These are phyloP conservation scores for Macrophya alboannulata DNA, from an alignment of 2,888 invertebrate species.

Conservation along the genomic window DNA sequence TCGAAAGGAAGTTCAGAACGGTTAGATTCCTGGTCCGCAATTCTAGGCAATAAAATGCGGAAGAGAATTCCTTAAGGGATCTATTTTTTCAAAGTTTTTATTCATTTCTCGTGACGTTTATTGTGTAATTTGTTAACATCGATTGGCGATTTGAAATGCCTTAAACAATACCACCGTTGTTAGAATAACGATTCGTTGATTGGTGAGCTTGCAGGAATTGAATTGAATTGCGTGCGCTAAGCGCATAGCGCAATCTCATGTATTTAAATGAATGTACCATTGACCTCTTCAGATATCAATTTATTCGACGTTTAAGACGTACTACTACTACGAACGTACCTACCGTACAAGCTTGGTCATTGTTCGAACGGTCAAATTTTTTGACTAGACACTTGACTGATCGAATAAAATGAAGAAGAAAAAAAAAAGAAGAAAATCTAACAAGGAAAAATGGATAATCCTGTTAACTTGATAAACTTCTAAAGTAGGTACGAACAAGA, in stretches of 20 bases:
- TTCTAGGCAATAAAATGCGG: background rate
- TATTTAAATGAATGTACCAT: conserved; percentile 38
- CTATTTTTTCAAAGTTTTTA: background rate
- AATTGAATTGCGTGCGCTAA: background rate
- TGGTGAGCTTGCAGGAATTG: conserved; percentile 51
- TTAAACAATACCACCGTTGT: conserved; percentile 7
- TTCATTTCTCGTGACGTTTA: too few species aligned
- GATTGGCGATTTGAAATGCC: background rate
- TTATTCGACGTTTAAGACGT: conserved; percentile 15
- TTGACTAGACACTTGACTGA: background rate
- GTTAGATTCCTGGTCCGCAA: background rate
- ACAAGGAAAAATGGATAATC: background rate
- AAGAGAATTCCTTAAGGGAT: background rate
- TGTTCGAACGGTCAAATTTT: conserved; percentile 30
- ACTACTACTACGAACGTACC: too few species aligned
- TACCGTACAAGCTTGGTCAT: conserved; percentile 4
- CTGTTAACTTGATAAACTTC: background rate
- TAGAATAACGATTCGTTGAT: conserved; percentile 21
- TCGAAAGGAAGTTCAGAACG: background rate
- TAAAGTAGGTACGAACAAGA: background rate
- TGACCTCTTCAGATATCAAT: conserved; percentile 45
- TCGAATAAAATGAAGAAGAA: background rate
- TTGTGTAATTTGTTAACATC: conserved; percentile 5
- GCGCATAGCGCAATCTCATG: conserved; percentile 41
- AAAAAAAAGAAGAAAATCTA: background rate